Conservation (phyloP, 2,113 vertebrate species). For the Corvus hawaiiensis region DNA sequence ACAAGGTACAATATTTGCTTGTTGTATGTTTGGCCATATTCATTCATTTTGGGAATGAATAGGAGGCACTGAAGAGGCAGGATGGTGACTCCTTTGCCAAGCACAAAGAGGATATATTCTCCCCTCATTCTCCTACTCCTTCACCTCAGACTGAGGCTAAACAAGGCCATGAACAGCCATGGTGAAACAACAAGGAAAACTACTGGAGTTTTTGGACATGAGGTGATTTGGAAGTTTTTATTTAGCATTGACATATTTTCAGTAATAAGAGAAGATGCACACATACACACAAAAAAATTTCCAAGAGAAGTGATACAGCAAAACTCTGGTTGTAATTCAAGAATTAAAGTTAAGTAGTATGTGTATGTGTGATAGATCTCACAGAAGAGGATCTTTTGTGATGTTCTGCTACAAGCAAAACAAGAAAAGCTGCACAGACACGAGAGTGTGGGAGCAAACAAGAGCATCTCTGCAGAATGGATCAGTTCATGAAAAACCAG, state of each 20-base stretch:
- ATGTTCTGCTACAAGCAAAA: not conserved
- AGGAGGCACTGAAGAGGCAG: not conserved
- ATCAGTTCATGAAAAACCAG: not conserved
- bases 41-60: not conserved
- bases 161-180: not conserved
- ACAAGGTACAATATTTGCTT: not conserved
- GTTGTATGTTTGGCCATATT: not conserved
- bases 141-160: not conserved
- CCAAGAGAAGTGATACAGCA: not conserved
- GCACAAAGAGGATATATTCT: not conserved
- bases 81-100: not conserved
- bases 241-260: not conserved
- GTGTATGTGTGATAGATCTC: not conserved
- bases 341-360: not conserved
- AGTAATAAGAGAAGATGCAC: not conserved
- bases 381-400: not conserved
- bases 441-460: fast-evolving
- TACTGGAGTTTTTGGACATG: not conserved
- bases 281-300: not conserved
- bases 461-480: not conserved
- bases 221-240: not conserved
- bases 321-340: not conserved
- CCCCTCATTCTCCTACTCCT: not conserved
- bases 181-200: not conserved
- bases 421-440: not conserved